phyloP scores from a whole-genome alignment of 2,797 vertebrate genomes.

The Acrossocheilus wenchowensis region DNA sequence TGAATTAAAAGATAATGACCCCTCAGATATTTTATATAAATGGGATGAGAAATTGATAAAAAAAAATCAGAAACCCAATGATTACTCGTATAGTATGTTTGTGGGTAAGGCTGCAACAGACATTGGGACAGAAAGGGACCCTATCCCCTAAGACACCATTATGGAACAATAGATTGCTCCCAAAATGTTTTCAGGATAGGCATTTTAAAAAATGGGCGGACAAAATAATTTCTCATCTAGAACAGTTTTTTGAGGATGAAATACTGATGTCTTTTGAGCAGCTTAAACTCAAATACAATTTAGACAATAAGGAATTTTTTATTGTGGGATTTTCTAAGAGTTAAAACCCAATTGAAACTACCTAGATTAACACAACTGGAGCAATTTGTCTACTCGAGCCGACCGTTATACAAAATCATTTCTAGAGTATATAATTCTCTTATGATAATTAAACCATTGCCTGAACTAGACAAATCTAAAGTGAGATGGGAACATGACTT shows the following conservation, averaged over 20 bases:
- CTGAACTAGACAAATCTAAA: too few relatives aligned
- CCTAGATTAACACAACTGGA: too few relatives aligned
- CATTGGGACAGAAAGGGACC: neutral
- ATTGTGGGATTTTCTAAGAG: too few relatives aligned
- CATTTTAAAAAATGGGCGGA: neutral
- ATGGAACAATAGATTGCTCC: conserved; percentile 21
- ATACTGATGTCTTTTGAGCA: too few relatives aligned
- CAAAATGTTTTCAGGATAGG: neutral
- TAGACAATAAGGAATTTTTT: neutral
- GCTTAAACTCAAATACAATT: neutral
- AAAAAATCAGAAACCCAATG: neutral
- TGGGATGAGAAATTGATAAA: neutral
- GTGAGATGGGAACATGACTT: too few relatives aligned
- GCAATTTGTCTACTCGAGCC: too few relatives aligned
- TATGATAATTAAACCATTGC: too few relatives aligned
- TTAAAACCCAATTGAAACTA: too few relatives aligned
- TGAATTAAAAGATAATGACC: neutral
- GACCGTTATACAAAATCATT: too few relatives aligned
- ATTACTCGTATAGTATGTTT: neutral
- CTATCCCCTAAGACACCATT: neutral
- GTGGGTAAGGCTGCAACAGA: neutral
- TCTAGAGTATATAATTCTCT: too few relatives aligned
- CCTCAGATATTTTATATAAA: neutral
- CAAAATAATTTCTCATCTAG: neutral
- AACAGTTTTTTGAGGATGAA: too few relatives aligned